Evolutionary conservation across 2,888 invertebrate species (phyloP).

Genomic region (Cephus runcator): DNA sequence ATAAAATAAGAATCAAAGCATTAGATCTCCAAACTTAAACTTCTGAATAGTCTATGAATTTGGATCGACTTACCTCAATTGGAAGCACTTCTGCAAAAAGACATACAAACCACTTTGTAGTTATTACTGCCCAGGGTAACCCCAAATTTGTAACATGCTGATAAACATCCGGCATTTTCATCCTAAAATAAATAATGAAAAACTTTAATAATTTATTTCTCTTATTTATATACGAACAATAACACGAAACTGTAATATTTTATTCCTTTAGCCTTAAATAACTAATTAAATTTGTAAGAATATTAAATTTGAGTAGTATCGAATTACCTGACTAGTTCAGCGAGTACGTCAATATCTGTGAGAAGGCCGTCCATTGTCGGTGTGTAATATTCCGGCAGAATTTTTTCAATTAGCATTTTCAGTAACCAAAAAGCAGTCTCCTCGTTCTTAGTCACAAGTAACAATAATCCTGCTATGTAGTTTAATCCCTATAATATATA

Average conservation of each 20-base stretch:
- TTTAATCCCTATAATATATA: slow-evolving; percentile 78
- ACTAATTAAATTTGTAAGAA: background rate
- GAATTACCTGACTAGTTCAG: slow-evolving; percentile 78
- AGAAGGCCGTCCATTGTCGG: slow-evolving; percentile 90
- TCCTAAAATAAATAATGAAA: slow-evolving; percentile 63
- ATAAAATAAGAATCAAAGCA: slow-evolving; percentile 36
- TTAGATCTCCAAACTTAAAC: slow-evolving; percentile 10
- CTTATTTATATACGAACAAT: background rate
- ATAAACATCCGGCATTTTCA: slow-evolving; percentile 84
- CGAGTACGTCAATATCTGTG: slow-evolving; percentile 89
- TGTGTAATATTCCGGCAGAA: slow-evolving; percentile 89
- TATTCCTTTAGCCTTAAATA: background rate
- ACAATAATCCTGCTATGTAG: slow-evolving; percentile 88
- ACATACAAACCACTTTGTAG: slow-evolving; percentile 97
- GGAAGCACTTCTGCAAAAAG: slow-evolving; percentile 93
- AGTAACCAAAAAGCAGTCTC: slow-evolving; percentile 94
- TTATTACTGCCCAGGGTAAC: slow-evolving; percentile 90
- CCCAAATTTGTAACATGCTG: slow-evolving; percentile 83
- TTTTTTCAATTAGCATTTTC: slow-evolving; percentile 86
- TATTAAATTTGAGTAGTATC: background rate
- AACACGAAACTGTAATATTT: too few species aligned
- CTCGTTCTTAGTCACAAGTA: slow-evolving; percentile 89
- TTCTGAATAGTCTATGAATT: background rate
- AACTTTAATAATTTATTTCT: background rate
- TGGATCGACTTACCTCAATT: slow-evolving; percentile 73